Evolutionary conservation across 1,140 invertebrate species (phyloP), one percentile per base, ranked within the genome.

Genomic region (Drosophila gunungcola): DNA sequence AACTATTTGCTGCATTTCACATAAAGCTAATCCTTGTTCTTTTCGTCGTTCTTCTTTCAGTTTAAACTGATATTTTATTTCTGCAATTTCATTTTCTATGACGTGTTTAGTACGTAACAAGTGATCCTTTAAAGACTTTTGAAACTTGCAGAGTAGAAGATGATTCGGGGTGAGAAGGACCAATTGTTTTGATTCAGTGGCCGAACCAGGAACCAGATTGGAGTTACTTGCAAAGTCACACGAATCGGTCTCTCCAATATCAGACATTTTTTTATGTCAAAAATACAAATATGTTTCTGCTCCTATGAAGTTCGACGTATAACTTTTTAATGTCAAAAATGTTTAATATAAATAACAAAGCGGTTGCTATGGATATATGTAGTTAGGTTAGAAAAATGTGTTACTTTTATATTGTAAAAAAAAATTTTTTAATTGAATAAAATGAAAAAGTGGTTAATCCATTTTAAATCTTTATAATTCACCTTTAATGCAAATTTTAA

Each of bases 141-240:
- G 95, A 78, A 96, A 96, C 77, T 93, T 93, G 53, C 93, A 90
- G 92, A 96, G 93, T 36, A 95, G 92, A 2, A 94, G 95, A 92
- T 96, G 95, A 78, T 96, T 93, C 0, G 95, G 89, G 5, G 91
- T 74, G 41, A 92, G 67, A 25, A 92, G 67, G 0, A 75, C 77
- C 48, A 91, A 56, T 57, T 76, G 60, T 10, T 90, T 78, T 1
- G 85, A 63, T 32, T 89, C 84, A 27, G 68, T 45, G 0, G 16
- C 21, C 4, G 52, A 9, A 13, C 55, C 41, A 43, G 36, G 3
- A n/a, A 25, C 41, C 0, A 16, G 3, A 1, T 76, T 74, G 29
- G 45, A 51, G 5, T 56, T 57, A 51, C 77, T 69, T 10, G 55
- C 69, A 39, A 82, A 86, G 9, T 82, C 81, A 34, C 85, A 89